Conservation (phyloP, 92 coral and sea anemone genomes). For the Palythoa grandis region DNA sequence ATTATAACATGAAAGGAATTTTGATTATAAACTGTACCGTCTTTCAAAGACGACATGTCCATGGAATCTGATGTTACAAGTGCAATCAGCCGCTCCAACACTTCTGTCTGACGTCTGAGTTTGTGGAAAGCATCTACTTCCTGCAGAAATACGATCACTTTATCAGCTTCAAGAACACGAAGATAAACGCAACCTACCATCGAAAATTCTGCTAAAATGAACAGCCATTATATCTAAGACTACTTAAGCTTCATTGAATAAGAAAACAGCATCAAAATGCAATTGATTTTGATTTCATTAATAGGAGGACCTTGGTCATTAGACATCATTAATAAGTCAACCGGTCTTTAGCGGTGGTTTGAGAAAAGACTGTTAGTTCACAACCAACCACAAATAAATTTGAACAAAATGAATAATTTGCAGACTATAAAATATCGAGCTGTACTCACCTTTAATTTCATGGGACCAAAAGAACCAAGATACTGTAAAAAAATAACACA, state of each 20-base stretch:
- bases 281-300: too few species aligned
- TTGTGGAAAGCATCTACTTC: conserved; percentile 81
- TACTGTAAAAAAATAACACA: conserved; percentile 57
- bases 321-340: too few species aligned
- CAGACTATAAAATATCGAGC: too few species aligned
- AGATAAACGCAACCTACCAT: neutral
- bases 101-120: conserved; percentile 83
- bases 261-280: neutral
- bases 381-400: too few species aligned
- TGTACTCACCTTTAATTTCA: conserved; percentile 84
- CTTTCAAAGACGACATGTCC: conserved; percentile 62
- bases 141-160: conserved; percentile 39
- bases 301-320: too few species aligned
- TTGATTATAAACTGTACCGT: conserved; percentile 50
- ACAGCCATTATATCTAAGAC: too few species aligned
- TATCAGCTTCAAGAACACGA: neutral
- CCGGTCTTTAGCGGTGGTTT: too few species aligned
- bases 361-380: too few species aligned
- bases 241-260: neutral
- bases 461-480: conserved; percentile 96
- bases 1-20: too few species aligned
- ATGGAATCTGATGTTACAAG: conserved; percentile 68
- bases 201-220: too few species aligned
- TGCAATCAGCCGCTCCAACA: conserved; percentile 74
- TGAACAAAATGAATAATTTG: too few species aligned